Conservation (phyloP, 2,797 vertebrate genomes). For the Morus bassanus region DNA sequence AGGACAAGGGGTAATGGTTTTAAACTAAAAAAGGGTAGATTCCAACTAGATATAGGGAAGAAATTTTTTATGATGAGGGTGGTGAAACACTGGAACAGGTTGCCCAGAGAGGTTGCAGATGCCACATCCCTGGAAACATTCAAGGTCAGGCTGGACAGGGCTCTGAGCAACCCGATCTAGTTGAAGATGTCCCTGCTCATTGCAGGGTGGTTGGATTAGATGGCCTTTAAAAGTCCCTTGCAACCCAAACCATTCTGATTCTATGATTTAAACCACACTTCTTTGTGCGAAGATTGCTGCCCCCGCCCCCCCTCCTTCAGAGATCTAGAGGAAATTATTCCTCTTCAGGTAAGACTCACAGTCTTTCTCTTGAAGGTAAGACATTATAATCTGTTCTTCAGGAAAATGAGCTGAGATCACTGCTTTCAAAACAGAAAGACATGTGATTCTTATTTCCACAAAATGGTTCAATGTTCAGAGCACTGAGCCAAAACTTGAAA, state of each 20-base stretch:
- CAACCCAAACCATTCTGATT: neutral
- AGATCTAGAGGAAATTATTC: neutral
- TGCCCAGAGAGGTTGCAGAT: neutral
- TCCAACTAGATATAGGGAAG: neutral
- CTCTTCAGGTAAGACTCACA: neutral
- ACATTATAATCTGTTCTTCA: neutral
- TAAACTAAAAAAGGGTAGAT: neutral
- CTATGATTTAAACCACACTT: neutral
- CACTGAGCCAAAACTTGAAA: neutral
- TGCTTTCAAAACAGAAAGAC: neutral
- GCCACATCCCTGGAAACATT: neutral
- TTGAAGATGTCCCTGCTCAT: neutral
- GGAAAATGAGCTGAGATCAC: neutral
- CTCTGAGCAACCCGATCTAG: neutral
- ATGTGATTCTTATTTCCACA: neutral
- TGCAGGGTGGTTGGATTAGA: neutral
- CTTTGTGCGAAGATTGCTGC: neutral
- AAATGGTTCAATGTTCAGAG: neutral
- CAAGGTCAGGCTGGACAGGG: neutral
- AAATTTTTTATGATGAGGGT: neutral
- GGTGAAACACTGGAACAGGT: neutral
- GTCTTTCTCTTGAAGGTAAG: neutral
- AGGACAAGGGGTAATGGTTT: neutral
- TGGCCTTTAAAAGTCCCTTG: neutral
- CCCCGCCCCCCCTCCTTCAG: neutral